Evolutionary conservation across 35 echinoderm and acorn worm species (phyloP).

Genomic region (Lytechinus variegatus): DNA sequence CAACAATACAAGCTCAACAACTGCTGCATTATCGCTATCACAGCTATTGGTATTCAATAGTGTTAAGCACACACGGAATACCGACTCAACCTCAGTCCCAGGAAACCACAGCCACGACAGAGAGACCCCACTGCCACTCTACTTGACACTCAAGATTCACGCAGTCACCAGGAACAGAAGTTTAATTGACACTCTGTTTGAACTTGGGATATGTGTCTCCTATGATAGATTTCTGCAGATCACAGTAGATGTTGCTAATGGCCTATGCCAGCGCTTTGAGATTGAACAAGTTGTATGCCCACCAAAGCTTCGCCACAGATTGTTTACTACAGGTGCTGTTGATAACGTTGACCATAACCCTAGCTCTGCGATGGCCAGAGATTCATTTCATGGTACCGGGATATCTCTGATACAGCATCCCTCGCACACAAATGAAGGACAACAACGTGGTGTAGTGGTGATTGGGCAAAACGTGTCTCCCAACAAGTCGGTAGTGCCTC

Average conservation of each 20-base stretch:
- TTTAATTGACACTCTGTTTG: conserved; percentile 55
- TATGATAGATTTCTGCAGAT: conserved; percentile 71
- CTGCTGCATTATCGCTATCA: conserved; percentile 33
- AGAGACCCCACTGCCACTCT: conserved; percentile 64
- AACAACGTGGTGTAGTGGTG: neutral
- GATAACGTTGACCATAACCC: conserved; percentile 87
- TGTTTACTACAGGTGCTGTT: conserved; percentile 77
- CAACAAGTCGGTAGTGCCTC: neutral
- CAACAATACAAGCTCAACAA: neutral
- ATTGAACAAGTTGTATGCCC: conserved; percentile 79
- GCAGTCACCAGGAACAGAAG: conserved; percentile 46
- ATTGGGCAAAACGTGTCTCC: neutral
- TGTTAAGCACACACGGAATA: conserved; percentile 32
- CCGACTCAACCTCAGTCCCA: neutral
- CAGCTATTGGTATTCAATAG: conserved; percentile 64
- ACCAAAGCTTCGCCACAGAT: conserved; percentile 47
- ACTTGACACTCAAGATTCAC: conserved; percentile 54
- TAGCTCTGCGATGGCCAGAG: conserved; percentile 65
- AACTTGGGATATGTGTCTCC: conserved; percentile 60
- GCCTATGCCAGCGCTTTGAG: conserved; percentile 67
- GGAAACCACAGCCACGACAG: conserved; percentile 36
- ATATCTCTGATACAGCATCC: conserved; percentile 44
- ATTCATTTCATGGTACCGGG: conserved; percentile 79
- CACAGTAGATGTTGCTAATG: conserved; percentile 63
- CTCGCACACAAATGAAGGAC: neutral